Base-by-base conservation (phyloP, 2,113 vertebrate genomes). In the Reinhardtius hippoglossoides region DNA sequence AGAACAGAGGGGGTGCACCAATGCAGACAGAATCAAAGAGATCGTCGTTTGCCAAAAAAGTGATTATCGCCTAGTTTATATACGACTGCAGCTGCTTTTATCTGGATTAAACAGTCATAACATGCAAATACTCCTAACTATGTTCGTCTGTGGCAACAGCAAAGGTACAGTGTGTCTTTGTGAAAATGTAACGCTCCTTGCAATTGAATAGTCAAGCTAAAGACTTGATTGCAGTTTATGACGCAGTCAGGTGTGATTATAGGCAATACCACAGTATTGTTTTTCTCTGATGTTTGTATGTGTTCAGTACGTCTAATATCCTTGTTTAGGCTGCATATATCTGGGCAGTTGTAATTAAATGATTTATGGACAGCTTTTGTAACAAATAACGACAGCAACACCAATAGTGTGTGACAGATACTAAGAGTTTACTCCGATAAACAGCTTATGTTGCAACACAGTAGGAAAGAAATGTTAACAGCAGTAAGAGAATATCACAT, bases 61-160 rank as follows among this genome's bases (percentile, higher is more conserved):
- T 26, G 24, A 57, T 27, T 6, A 57, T 27, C 1, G 24, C 13
- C 56, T 12, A n/a, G 73, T 84, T 86, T 80, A 83, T 63, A 55
- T 74, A n/a, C 50, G 18, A 76, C 23, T 58, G 50, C 35, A 56
- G 54, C 54, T 24, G 54, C 54, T 56, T 56, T 56, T 24, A 56
- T 56, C 54, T 56, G 54, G 21, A 24, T 56, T 9, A 56, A 56
- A 56, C 10, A 10, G 54, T 24, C 54, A 56, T 14, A 24, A 56
- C 54, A 21, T 23, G 23, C 9, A 91, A 89, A 92, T 88, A 83
- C 82, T 90, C 64, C 85, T 91, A 46, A 16, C 3, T 46, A 14
- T 46, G 15, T 9, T 9, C 35, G 35, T 37, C 35, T 46, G 44
- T 46, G 44, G 44, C 15, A 16, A 46, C 44, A 15, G 42, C 42